Evolutionary conservation across 2,888 invertebrate genomes (phyloP).

Genomic region (Mystacides longicornis): DNA sequence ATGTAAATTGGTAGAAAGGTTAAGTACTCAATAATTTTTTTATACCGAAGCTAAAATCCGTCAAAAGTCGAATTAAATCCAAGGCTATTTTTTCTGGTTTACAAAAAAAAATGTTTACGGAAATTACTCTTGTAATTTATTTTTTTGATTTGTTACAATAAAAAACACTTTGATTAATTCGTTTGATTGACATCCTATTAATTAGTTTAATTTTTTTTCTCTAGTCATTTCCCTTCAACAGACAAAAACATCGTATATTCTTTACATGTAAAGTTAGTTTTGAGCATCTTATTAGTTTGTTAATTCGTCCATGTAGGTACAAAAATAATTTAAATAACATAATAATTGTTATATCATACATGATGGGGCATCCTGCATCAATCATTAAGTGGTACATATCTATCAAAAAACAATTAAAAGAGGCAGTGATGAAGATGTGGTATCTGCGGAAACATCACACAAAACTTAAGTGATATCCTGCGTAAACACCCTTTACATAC

Average conservation of each 20-base stretch:
- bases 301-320: not conserved
- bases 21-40: no score
- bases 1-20: no score
- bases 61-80: not conserved
- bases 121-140: no score
- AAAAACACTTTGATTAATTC: not conserved
- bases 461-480: no score
- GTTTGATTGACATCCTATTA: conserved; percentile 1
- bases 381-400: no score
- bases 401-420: no score
- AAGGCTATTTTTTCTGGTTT: not conserved
- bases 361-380: not conserved
- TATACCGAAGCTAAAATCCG: no score
- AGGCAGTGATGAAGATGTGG: no score
- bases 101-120: not conserved
- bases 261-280: not conserved
- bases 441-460: no score
- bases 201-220: not conserved
- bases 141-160: not conserved
- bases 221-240: not conserved
- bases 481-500: no score
- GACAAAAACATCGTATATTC: not conserved
- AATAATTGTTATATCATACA: not conserved
- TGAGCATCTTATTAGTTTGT: not conserved
- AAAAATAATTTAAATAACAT: not conserved